phyloP scores from a whole-genome alignment of 2,888 invertebrate genomes.

The Leucoptera coffeella region DNA sequence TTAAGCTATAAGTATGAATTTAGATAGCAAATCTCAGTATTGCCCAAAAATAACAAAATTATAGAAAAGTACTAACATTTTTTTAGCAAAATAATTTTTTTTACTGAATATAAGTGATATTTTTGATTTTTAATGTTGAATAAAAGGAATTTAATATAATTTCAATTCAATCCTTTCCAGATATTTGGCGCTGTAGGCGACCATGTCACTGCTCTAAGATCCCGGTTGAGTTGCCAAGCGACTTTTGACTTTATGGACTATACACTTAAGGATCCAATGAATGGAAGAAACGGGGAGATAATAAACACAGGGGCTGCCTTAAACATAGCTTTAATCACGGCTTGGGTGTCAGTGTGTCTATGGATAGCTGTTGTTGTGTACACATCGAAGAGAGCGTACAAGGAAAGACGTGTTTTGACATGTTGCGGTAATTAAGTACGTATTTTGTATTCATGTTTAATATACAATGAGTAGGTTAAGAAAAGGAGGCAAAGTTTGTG shows the following conservation, averaged over 20 bases:
- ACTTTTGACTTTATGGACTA: slow-evolving; percentile 83
- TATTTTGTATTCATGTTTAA: no score
- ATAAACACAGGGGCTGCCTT: slow-evolving; percentile 69
- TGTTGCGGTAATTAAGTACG: slow-evolving; percentile 37
- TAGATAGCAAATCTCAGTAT: no score
- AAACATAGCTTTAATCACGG: slow-evolving; percentile 56
- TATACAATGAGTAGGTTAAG: no score
- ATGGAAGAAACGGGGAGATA: slow-evolving; percentile 57
- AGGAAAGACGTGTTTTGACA: slow-evolving; percentile 30
- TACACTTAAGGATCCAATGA: slow-evolving; percentile 62
- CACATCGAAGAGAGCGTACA: slow-evolving; percentile 49
- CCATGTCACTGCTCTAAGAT: slow-evolving; percentile 54
- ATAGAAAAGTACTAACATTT: no score
- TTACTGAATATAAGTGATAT: no score
- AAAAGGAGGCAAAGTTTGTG: no score
- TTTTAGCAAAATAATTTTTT: no score
- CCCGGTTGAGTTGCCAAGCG: slow-evolving; percentile 65
- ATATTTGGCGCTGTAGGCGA: slow-evolving; percentile 48
- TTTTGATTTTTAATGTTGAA: no score
- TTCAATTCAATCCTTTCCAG: no score
- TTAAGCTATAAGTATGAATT: no score
- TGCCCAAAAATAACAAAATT: no score
- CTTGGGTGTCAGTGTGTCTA: slow-evolving; percentile 55
- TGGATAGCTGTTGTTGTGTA: slow-evolving; percentile 48
- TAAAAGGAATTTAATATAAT: no score